Evolutionary conservation across 2,888 invertebrate species (phyloP).

Genomic region (Drosophila ezoana): DNA sequence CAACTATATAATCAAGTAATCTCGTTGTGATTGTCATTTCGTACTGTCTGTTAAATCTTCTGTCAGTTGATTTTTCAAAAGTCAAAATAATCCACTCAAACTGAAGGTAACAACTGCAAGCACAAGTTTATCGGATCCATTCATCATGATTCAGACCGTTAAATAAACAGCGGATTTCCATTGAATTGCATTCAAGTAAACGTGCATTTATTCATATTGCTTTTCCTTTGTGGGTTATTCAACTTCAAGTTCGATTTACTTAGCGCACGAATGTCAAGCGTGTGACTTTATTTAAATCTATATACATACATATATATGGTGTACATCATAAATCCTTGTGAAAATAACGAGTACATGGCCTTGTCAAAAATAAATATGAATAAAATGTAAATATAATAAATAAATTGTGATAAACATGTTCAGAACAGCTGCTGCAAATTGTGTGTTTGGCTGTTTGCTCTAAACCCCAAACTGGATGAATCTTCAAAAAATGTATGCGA

Average conservation of each 20-base stretch:
- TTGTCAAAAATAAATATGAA: constrained; percentile 32
- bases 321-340: constrained; percentile 40
- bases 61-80: constrained; percentile 19
- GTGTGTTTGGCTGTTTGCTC: neutral
- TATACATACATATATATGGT: constrained; percentile 1
- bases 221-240: constrained; percentile 46
- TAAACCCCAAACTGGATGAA: constrained; percentile 31
- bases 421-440: constrained; percentile 33
- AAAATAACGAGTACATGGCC: constrained; percentile 30
- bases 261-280: constrained; percentile 48
- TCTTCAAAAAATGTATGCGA: constrained; percentile 8
- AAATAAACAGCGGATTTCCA: constrained; percentile 32
- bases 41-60: constrained; percentile 2
- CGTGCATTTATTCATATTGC: constrained; percentile 23
- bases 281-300: constrained; percentile 17
- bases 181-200: constrained; percentile 45
- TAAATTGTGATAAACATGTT: constrained; percentile 21
- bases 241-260: constrained; percentile 61
- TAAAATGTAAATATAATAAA: constrained; percentile 26
- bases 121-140: constrained; percentile 28
- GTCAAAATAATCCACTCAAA: constrained; percentile 20
- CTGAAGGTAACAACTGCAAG: constrained; percentile 20
- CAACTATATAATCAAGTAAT: neutral
- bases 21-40: neutral
- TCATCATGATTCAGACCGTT: constrained; percentile 38